phyloP scores from a whole-genome alignment of 2,888 invertebrate genomes.

The Cinara cedri region DNA sequence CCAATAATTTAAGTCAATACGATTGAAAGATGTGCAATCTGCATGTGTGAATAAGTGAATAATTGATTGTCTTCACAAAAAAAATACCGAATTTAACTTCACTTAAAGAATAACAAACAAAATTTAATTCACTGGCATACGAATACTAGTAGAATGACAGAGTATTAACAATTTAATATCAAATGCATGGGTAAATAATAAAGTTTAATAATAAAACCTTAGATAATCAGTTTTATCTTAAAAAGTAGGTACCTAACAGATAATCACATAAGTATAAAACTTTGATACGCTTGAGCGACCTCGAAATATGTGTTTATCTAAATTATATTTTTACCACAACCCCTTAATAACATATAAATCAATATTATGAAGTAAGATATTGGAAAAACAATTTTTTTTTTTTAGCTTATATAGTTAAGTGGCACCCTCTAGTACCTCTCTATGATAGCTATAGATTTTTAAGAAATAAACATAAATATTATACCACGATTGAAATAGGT shows the following conservation, averaged over 20 bases:
- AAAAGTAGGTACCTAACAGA: not conserved
- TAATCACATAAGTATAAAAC: conserved; percentile 18
- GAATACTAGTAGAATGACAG: not conserved
- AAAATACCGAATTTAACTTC: no score
- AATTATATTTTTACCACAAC: not conserved
- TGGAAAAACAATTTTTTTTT: not conserved
- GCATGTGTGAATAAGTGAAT: no score
- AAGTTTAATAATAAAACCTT: not conserved
- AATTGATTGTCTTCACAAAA: no score
- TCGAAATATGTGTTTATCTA: conserved; percentile 8
- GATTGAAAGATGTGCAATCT: no score
- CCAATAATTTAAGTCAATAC: no score
- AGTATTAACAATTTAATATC: not conserved
- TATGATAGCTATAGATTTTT: no score
- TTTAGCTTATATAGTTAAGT: conserved; percentile 9
- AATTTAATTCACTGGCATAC: not conserved
- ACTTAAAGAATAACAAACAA: no score
- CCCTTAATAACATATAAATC: not conserved
- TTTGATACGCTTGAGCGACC: conserved; percentile 12
- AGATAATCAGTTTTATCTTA: no score
- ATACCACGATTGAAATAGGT: no score
- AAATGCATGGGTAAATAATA: not conserved
- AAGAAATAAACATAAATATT: no score
- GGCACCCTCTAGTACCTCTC: no score
- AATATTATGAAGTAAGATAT: conserved; percentile 15